Conservation (phyloP, 2,888 invertebrate species). For the Megaustenia siamemsis region DNA sequence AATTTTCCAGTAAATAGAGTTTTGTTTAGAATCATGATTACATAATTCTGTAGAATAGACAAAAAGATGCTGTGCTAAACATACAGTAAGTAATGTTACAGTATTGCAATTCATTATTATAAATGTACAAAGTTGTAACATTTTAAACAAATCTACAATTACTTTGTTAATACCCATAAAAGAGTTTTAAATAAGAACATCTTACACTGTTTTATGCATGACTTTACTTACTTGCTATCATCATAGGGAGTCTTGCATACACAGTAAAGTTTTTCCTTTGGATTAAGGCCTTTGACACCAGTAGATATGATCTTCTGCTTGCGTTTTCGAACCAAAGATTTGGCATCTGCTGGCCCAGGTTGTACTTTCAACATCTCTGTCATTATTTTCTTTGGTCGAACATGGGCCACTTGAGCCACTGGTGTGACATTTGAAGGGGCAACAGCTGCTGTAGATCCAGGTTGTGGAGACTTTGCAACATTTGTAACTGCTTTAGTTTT, state of each 20-base stretch:
- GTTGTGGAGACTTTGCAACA: constrained; percentile 37
- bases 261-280: constrained; percentile 85
- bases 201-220: too few relatives aligned
- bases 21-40: too few relatives aligned
- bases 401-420: neutral
- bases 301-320: constrained; percentile 76
- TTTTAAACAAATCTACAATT: too few relatives aligned
- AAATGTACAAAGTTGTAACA: too few relatives aligned
- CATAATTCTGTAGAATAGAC: too few relatives aligned
- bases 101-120: too few relatives aligned
- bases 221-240: constrained; percentile 90
- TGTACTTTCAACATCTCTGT: constrained; percentile 43
- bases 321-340: constrained; percentile 65
- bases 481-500: constrained; percentile 55
- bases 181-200: too few relatives aligned
- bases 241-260: constrained; percentile 96
- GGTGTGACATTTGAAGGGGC: constrained; percentile 52
- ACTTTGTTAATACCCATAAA: too few relatives aligned
- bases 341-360: constrained; percentile 13
- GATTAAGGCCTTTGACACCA: constrained; percentile 57
- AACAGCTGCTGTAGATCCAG: constrained; percentile 19
- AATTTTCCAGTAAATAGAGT: too few relatives aligned
- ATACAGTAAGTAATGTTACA: too few relatives aligned
- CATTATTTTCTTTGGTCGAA: constrained; percentile 28
- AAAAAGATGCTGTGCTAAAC: too few relatives aligned